These are phyloP conservation scores for Pycnomerus fuliginosus DNA, from an alignment of 2,888 invertebrate species.

Conservation along the genomic window DNA sequence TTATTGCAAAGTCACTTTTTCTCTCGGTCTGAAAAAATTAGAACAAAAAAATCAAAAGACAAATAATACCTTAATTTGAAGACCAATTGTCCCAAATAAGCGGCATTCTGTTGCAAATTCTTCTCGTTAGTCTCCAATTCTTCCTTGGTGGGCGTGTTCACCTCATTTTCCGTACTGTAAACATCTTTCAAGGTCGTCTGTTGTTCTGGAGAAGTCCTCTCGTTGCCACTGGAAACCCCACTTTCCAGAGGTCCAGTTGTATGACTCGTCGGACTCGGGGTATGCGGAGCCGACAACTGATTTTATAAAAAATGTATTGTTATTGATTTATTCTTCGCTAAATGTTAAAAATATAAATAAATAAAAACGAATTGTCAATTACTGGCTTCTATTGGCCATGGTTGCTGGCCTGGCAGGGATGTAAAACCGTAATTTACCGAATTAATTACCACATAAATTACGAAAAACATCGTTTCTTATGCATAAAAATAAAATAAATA, in stretches of 20 bases:
- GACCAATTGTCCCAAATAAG: slow-evolving; percentile 81
- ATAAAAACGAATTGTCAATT: too few relatives aligned
- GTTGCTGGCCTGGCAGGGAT: too few relatives aligned
- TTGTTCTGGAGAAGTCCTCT: slow-evolving; percentile 34
- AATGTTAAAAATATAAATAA: too few relatives aligned
- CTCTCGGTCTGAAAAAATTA: not conserved
- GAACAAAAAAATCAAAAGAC: too few relatives aligned
- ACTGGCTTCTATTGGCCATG: too few relatives aligned
- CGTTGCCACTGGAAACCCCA: slow-evolving; percentile 39
- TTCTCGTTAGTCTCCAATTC: slow-evolving; percentile 62
- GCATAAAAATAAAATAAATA: too few relatives aligned
- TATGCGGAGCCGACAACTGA: slow-evolving; percentile 51
- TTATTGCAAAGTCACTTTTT: too few relatives aligned
- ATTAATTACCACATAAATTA: too few relatives aligned
- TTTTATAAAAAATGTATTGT: too few relatives aligned
- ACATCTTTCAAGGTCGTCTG: slow-evolving; percentile 50
- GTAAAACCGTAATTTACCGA: too few relatives aligned
- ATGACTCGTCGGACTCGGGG: slow-evolving; percentile 48
- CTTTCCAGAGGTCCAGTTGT: slow-evolving; percentile 48
- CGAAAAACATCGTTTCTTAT: too few relatives aligned
- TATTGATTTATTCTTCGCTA: too few relatives aligned
- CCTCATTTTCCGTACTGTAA: slow-evolving; percentile 55
- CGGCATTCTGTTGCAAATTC: slow-evolving; percentile 59
- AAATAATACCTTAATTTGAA: slow-evolving; percentile 81
- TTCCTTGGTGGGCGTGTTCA: slow-evolving; percentile 55